A percentile compares a stretch with the other conserved stretches of the same genome.
phyloP scores from a whole-genome alignment of 2,888 invertebrate genomes.

The Cerastoderma edule region DNA sequence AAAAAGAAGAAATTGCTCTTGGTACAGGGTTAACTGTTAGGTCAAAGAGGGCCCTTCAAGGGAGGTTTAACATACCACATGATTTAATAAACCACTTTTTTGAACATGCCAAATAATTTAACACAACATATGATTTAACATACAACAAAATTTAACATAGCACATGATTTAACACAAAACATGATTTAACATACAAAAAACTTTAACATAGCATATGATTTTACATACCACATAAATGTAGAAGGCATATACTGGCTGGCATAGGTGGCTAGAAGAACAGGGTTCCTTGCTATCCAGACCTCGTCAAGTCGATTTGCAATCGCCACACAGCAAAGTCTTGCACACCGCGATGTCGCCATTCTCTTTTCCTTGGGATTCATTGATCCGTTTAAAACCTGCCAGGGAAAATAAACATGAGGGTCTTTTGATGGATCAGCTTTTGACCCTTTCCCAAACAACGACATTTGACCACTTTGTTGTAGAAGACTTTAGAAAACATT shows the following conservation, averaged over 20 bases:
- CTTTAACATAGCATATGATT: too few relatives aligned
- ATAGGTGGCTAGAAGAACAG: slow-evolving; percentile 87
- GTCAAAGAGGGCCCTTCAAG: too few relatives aligned
- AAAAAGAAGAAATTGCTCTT: too few relatives aligned
- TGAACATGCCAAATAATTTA: too few relatives aligned
- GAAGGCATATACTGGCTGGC: slow-evolving; percentile 87
- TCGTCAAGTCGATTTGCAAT: slow-evolving; percentile 86
- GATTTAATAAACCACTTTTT: too few relatives aligned
- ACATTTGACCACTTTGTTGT: neutral
- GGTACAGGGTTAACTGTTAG: too few relatives aligned
- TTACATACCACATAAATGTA: slow-evolving; percentile 70
- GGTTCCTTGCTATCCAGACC: slow-evolving; percentile 89
- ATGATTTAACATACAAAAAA: too few relatives aligned
- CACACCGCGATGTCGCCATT: slow-evolving; percentile 85
- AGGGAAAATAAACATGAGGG: neutral
- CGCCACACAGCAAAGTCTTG: slow-evolving; percentile 84
- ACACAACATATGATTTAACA: too few relatives aligned
- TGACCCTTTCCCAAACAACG: neutral
- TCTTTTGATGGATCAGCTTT: neutral
- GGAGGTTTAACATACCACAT: too few relatives aligned
- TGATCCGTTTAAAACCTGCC: slow-evolving; percentile 61
- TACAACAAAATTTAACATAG: too few relatives aligned
- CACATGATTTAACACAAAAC: too few relatives aligned
- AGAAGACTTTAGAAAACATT: slow-evolving; percentile 6
- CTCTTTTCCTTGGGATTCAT: slow-evolving; percentile 71